Base-by-base conservation (phyloP, 2,113 vertebrate genomes). In the Gadus chalcogrammus region DNA sequence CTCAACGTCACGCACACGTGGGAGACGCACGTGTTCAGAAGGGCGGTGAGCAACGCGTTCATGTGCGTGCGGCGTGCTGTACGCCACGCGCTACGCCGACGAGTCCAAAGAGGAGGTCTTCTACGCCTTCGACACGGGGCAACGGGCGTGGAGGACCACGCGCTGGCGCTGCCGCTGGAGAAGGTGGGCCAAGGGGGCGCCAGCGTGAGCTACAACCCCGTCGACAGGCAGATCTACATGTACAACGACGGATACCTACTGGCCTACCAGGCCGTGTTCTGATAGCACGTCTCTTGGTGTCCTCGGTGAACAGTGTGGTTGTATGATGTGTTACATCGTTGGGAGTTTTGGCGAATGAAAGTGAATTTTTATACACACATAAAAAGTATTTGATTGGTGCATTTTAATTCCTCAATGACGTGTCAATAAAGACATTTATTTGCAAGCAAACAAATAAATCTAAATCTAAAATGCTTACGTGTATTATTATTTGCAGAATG, bases 51-150 rank as follows among this genome's bases (percentile, higher is more conserved):
- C 67, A 96, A 92, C 0, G 86, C 94, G 62, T 99, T 98, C 88
- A 92, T 98, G 85, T n/a, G 75, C 93, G 38, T 97, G 96, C 48
- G 94, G 96, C 3, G 92, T 96, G 83, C 81, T 98, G 12, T 97
- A 99, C 0, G 94, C 94, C 20, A 94, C 93, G 0, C 93, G 94
- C 0, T 90, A 67, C 35, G 72, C 82, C 7, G 76, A 78, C 11
- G 75, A 80, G 0, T 75, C 70, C 60, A 17, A 31, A 18, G 95
- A 98, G 65, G 95, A 97, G 82, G 94, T 97, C 60, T 98, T 97
- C 88, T 99, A 95, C 61, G 93, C 85, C 55, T 98, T 93, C 24
- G 92, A 97, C 85, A 96, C 93, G 0, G 88, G 72, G n/a, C n/a
- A 3, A 94, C 94, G 12, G 88, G 91, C 7, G 75, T 20, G 31